Conservation (phyloP, 2,797 vertebrate genomes). For the Argentina silus region DNA sequence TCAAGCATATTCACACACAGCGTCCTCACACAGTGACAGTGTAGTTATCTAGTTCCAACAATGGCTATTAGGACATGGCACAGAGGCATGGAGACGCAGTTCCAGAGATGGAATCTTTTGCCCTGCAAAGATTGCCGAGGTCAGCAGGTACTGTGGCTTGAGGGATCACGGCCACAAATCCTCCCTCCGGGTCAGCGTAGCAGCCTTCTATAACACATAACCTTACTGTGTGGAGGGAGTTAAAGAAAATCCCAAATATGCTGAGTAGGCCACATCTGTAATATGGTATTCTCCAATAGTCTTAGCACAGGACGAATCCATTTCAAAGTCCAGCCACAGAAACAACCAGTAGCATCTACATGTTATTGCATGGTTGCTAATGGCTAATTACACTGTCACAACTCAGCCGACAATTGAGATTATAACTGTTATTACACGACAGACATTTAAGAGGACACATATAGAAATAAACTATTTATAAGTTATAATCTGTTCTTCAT, state of each 20-base stretch:
- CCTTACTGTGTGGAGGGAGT: constrained; percentile 29
- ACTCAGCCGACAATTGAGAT: too few species aligned
- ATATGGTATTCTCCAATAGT: constrained; percentile 1
- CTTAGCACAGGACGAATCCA: neutral
- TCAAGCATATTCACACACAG: too few species aligned
- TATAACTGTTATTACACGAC: too few species aligned
- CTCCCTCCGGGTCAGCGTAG: constrained; percentile 40
- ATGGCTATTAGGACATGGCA: neutral
- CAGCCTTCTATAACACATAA: constrained; percentile 42
- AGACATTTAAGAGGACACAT: too few species aligned
- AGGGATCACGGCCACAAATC: constrained; percentile 38
- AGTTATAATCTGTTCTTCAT: too few species aligned
- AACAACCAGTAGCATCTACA: neutral
- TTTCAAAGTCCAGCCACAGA: neutral
- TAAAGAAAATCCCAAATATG: constrained; percentile 37
- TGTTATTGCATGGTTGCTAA: neutral
- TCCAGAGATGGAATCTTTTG: constrained; percentile 11
- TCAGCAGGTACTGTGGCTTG: constrained; percentile 45
- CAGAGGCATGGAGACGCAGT: neutral
- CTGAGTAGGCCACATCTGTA: constrained; percentile 35
- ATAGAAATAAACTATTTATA: too few species aligned
- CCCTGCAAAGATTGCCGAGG: constrained; percentile 27
- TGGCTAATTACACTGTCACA: neutral
- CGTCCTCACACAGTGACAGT: too few species aligned
- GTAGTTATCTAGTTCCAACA: neutral